A percentile compares a stretch with the other conserved stretches of the same genome.
Conservation (phyloP, 2,113 vertebrate genomes). For the Paradoxurus hermaphroditus region DNA sequence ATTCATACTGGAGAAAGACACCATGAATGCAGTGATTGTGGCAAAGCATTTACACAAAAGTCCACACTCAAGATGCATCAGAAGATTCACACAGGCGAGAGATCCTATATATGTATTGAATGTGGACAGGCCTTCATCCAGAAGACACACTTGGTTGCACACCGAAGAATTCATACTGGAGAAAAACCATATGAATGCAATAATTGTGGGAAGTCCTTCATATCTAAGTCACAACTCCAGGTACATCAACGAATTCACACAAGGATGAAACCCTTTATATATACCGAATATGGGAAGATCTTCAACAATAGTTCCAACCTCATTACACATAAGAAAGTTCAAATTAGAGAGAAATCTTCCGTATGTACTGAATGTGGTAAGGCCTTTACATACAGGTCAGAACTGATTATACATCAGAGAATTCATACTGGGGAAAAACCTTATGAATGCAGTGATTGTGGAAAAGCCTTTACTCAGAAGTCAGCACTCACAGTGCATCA, state of each 20-base stretch:
- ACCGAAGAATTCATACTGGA: conserved; percentile 74
- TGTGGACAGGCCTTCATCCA: conserved; percentile 77
- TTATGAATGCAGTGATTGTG: conserved; percentile 76
- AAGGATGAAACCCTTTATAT: conserved; percentile 55
- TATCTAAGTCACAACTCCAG: conserved; percentile 60
- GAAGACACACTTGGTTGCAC: conserved; percentile 72
- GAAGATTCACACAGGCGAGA: conserved; percentile 75
- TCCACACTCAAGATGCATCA: conserved; percentile 73
- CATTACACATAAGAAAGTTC: conserved; percentile 50
- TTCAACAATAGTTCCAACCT: conserved; percentile 60
- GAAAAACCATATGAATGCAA: conserved; percentile 72
- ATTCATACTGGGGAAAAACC: conserved; percentile 80
- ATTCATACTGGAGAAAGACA: conserved; percentile 70
- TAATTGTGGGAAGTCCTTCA: conserved; percentile 67
- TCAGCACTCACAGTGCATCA: conserved; percentile 77
- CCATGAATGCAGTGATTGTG: conserved; percentile 56
- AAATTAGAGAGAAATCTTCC: conserved; percentile 78
- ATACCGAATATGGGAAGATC: conserved; percentile 52
- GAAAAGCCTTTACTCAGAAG: conserved; percentile 76
- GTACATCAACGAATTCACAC: conserved; percentile 59
- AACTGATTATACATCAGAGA: conserved; percentile 78
- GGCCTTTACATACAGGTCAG: conserved; percentile 78
- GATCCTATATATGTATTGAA: conserved; percentile 72
- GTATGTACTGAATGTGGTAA: conserved; percentile 79
- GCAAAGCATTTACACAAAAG: conserved; percentile 71